A percentile compares a stretch with the other conserved stretches of the same genome.
These are phyloP conservation scores for Luffia ferchaultella DNA, from an alignment of 2,888 invertebrate species.

Conservation along the genomic window DNA sequence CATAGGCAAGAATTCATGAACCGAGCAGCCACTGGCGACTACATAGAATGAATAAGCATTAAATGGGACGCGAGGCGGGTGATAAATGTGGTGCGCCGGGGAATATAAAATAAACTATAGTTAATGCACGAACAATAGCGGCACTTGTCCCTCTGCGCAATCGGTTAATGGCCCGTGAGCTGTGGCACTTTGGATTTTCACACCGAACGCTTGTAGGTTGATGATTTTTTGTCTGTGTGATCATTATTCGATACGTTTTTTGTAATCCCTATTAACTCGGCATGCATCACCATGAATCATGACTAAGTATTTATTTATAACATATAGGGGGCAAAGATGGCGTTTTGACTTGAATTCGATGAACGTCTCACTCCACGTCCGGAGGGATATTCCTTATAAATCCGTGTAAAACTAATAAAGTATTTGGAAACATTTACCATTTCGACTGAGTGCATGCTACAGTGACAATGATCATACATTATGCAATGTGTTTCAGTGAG, in stretches of 20 bases:
- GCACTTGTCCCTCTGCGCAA: constrained; percentile 38
- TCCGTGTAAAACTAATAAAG: too few relatives aligned
- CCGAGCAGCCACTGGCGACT: background rate
- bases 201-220: constrained; percentile 29
- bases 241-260: background rate
- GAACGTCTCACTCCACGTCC: too few relatives aligned
- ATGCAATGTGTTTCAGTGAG: too few relatives aligned
- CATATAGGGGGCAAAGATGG: too few relatives aligned
- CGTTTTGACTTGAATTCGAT: too few relatives aligned
- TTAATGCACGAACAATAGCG: constrained; percentile 39
- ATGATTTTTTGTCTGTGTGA: background rate
- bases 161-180: constrained; percentile 46
- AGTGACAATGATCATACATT: too few relatives aligned
- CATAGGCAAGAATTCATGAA: too few relatives aligned
- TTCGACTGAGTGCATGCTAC: too few relatives aligned
- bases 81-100: constrained; percentile 34
- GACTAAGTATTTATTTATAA: too few relatives aligned
- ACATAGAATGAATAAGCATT: constrained; percentile 25
- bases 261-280: background rate
- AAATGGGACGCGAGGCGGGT: constrained; percentile 39
- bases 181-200: constrained; percentile 22
- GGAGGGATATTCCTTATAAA: too few relatives aligned
- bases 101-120: constrained; percentile 34
- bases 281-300: background rate
- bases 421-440: too few relatives aligned